Conservation (phyloP, 2,888 invertebrate species). For the Andrena marginata region DNA sequence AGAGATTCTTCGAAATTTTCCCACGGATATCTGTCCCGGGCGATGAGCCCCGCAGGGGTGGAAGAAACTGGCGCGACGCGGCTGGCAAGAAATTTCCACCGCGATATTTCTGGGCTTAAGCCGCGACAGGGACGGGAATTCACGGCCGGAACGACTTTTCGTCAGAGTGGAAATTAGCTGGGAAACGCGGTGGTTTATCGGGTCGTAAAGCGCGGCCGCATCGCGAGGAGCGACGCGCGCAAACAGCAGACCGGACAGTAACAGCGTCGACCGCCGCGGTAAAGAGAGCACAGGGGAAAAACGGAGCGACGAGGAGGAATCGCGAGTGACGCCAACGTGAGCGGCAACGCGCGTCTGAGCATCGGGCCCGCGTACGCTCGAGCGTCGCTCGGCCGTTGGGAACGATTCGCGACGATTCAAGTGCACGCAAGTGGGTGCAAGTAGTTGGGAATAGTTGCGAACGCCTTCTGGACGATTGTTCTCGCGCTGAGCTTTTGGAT, state of each 20-base stretch:
- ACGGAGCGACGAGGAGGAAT: constrained; percentile 9
- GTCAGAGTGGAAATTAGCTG: constrained; percentile 71
- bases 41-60: not conserved
- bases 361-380: not conserved
- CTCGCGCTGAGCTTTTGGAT: too few relatives aligned
- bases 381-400: not conserved
- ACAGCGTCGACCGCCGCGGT: constrained; percentile 12
- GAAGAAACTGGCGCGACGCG: not conserved
- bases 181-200: constrained; percentile 67
- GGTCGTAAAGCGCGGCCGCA: constrained; percentile 60
- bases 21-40: not conserved
- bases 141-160: constrained; percentile 70
- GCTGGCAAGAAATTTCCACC: constrained; percentile 30
- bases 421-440: too few relatives aligned
- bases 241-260: constrained; percentile 28
- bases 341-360: not conserved
- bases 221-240: constrained; percentile 41
- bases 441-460: too few relatives aligned
- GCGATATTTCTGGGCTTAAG: constrained; percentile 55
- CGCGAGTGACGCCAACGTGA: constrained; percentile 15
- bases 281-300: constrained; percentile 7
- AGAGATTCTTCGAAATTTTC: not conserved
- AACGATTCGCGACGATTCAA: not conserved
- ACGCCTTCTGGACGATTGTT: too few relatives aligned
- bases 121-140: constrained; percentile 46